Base-by-base conservation (phyloP, 2,888 invertebrate genomes). In the Teinopalpus imperialis region DNA sequence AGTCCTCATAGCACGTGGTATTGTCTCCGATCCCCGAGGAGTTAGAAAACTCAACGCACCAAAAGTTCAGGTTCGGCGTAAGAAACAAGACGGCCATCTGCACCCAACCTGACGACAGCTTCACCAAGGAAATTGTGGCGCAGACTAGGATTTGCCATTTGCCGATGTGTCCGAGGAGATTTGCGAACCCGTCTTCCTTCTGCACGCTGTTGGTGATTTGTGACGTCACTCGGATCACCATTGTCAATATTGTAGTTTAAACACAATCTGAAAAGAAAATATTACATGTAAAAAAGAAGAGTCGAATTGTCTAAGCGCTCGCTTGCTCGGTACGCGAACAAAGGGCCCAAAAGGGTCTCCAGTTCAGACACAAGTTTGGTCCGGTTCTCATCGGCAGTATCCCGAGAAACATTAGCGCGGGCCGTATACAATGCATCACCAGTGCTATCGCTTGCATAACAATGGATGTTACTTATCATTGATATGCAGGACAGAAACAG, bases 71-170 rank as follows among this genome's bases (percentile, higher is more conserved):
- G 3, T 90, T 91, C 0, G 94, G 93, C 0, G 94, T 93, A 40
- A 94, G 78, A 55, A 95, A 94, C 1, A 95, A 89, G 35, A 94
- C 93, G 0, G 92, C 92, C 64, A 95, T 82, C 56, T 94, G 94
- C 39, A 94, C 93, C 94, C 94, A 95, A 3, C 94, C 94, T 0
- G 94, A 93, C 0, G 94, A 93, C 46, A 95, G 90, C 71, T 94
- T 95, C 35, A 93, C 90, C 2, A 94, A 65, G 12, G 92, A 92
- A n/a, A 94, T 88, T 0, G 92, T 81, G 0, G 90, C 63, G 42
- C 93, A 92, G 1, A 94, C 85, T 59, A 92, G 74, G 1, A 94
- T 78, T 58, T 95, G 95, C 93, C 94, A 95, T 59, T 77, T 86
- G 2, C 94, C 94, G 31, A 94, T 80, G 8, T 83, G 74, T 0